Conservation (phyloP, 2,888 invertebrate species). For the Pilophorus perplexus region DNA sequence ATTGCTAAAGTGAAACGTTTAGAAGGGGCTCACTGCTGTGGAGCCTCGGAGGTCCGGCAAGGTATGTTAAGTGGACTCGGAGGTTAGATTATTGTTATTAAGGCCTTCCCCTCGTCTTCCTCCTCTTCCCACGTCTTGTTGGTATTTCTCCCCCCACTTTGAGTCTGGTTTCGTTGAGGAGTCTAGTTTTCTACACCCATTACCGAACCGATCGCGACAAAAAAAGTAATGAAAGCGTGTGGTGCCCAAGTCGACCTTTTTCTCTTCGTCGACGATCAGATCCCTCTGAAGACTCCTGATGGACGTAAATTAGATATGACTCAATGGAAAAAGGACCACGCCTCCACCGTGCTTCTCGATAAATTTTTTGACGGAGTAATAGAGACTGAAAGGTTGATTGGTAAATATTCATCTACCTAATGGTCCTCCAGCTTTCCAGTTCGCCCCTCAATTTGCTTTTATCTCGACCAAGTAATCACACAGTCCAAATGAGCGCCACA, state of each 20-base stretch:
- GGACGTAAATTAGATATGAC: constrained; percentile 35
- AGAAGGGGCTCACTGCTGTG: constrained; percentile 14
- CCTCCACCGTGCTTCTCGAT: neutral
- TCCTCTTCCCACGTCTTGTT: no score
- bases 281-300: constrained; percentile 24
- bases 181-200: constrained; percentile 21
- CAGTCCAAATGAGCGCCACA: no score
- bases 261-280: constrained; percentile 6
- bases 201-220: constrained; percentile 23
- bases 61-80: constrained; percentile 40
- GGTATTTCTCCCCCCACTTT: constrained; percentile 35
- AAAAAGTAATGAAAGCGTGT: constrained; percentile 29
- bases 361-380: constrained; percentile 18
- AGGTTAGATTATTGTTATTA: constrained; percentile 39
- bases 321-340: constrained; percentile 17
- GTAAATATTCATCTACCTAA: constrained; percentile 35
- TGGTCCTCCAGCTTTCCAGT: no score
- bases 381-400: constrained; percentile 27
- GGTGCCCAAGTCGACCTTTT: constrained; percentile 13
- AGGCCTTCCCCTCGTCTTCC: constrained; percentile 1
- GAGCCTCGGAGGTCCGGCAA: constrained; percentile 2
- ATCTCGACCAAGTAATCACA: no score
- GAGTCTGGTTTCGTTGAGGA: neutral
- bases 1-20: constrained; percentile 37
- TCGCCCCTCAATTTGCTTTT: no score